A percentile compares a stretch with the other conserved stretches of the same genome.
These are phyloP conservation scores for Mormyrus lacerda DNA, from an alignment of 2,113 vertebrate species.

Conservation along the genomic window DNA sequence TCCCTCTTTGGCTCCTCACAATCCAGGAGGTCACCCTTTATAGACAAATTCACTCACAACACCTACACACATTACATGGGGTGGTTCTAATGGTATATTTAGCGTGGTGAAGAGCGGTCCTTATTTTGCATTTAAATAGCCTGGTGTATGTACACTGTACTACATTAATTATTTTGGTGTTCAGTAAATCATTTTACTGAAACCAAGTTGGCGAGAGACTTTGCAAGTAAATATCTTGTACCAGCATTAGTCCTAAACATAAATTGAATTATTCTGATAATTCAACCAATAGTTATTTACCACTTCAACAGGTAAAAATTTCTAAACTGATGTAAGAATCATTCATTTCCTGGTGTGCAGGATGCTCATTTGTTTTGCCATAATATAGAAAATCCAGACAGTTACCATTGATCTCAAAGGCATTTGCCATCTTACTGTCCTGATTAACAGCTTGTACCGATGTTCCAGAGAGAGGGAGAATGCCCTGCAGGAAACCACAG, in stretches of 20 bases:
- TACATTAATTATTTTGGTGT: not conserved
- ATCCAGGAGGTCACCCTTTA: not conserved
- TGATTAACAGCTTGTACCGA: conserved; percentile 36
- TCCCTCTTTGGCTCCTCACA: not conserved
- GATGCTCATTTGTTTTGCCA: not conserved
- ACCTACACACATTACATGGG: not conserved
- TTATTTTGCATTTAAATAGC: not conserved
- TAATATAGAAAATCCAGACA: conserved; percentile 1
- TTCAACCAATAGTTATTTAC: not conserved
- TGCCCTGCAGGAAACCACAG: conserved; percentile 51
- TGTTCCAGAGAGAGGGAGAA: conserved; percentile 70
- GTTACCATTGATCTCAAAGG: conserved; percentile 70
- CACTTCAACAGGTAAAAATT: not conserved
- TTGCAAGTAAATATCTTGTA: not conserved
- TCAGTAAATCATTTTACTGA: not conserved
- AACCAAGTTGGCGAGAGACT: not conserved
- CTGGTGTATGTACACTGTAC: not conserved
- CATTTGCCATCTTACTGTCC: conserved; percentile 42
- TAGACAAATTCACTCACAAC: not conserved
- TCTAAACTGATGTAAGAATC: not conserved
- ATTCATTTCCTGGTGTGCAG: not conserved
- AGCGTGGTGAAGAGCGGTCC: not conserved
- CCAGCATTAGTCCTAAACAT: not conserved
- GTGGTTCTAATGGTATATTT: not conserved
- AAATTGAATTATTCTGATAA: not conserved